Evolutionary conservation across 2,888 invertebrate genomes (phyloP).

Genomic region (Kuschelorhynchus macadamiae): DNA sequence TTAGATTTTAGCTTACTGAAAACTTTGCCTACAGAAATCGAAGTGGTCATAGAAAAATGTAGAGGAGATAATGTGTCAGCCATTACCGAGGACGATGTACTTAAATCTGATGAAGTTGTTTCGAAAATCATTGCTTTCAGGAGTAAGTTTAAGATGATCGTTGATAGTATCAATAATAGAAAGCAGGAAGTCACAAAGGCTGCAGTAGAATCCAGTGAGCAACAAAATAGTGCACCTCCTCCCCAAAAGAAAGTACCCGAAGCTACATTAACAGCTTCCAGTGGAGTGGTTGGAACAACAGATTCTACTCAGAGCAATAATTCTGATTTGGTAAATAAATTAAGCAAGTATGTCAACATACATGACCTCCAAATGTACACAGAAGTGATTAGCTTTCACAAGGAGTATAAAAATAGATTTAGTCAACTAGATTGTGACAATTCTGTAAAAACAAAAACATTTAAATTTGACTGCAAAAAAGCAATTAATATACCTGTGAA

Average conservation of each 20-base stretch:
- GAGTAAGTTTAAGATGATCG: constrained; percentile 70
- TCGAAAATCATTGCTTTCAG: constrained; percentile 63
- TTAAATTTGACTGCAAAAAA: constrained; percentile 87
- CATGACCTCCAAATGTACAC: constrained; percentile 72
- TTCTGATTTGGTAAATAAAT: neutral
- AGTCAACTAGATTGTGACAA: constrained; percentile 74
- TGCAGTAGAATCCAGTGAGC: constrained; percentile 17
- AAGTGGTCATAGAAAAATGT: constrained; percentile 69
- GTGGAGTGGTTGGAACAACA: too few relatives aligned
- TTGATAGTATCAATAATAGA: constrained; percentile 67
- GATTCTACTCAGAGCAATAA: too few relatives aligned
- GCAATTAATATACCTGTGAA: constrained; percentile 91
- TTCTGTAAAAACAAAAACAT: constrained; percentile 83
- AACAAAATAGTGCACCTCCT: neutral
- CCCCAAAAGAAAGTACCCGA: constrained; percentile 1
- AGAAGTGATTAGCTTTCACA: constrained; percentile 73
- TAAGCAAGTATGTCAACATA: constrained; percentile 69
- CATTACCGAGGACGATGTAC: constrained; percentile 71
- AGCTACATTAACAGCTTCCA: neutral
- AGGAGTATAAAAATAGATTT: constrained; percentile 74
- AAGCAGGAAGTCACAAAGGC: constrained; percentile 46
- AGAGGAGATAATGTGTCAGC: constrained; percentile 67
- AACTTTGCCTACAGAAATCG: constrained; percentile 68
- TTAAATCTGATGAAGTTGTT: constrained; percentile 69
- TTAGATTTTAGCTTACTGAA: constrained; percentile 67